phyloP scores from a whole-genome alignment of 2,113 vertebrate genomes.

The Clarias magur region DNA sequence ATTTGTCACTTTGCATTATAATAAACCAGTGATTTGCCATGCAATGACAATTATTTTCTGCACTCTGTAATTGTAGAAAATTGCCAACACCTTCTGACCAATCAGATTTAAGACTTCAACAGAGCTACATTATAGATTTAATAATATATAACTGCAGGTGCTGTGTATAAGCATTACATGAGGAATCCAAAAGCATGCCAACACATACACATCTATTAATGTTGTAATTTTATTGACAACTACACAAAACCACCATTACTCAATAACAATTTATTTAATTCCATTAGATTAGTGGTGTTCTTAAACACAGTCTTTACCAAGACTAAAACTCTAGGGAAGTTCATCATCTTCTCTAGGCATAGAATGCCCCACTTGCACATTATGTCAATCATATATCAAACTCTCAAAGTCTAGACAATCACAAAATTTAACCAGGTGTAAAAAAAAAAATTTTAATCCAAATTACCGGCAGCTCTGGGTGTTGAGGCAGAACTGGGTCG shows the following conservation, averaged over 20 bases:
- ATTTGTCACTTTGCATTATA: not conserved
- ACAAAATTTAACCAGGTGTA: not conserved
- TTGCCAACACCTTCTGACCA: not conserved
- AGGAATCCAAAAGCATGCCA: not conserved
- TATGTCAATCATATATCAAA: not conserved
- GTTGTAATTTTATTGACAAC: not conserved
- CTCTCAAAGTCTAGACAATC: not conserved
- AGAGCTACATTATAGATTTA: not conserved
- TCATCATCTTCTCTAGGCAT: too few species aligned
- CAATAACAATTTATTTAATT: not conserved
- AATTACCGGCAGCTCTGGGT: constrained; percentile 82
- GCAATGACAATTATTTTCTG: not conserved
- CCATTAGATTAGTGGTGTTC: not conserved
- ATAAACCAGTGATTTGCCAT: not conserved
- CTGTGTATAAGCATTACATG: not conserved
- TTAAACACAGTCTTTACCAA: not conserved
- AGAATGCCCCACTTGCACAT: not conserved
- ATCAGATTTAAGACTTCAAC: not conserved
- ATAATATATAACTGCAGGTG: not conserved
- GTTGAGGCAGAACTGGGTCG: constrained; percentile 80
- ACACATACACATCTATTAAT: not conserved
- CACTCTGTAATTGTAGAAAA: not conserved
- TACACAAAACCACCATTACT: not conserved
- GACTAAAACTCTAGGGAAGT: not conserved
- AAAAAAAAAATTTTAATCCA: not conserved